Conservation (phyloP, 2,888 invertebrate genomes). For the Gymnocheta viridis region DNA sequence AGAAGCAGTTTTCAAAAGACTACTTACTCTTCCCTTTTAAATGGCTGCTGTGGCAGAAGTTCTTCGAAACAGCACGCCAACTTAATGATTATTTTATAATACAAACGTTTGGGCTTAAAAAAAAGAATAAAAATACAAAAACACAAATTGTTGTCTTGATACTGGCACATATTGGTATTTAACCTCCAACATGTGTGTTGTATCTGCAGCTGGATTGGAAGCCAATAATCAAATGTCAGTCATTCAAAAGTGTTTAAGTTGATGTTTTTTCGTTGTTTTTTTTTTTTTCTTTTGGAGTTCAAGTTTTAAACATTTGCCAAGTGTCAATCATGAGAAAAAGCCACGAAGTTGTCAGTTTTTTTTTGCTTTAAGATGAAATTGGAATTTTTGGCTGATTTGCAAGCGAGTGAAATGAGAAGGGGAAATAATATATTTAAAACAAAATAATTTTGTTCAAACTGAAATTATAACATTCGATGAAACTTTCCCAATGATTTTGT, state of each 20-base stretch:
- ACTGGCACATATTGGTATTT: conserved; percentile 42
- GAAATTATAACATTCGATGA: neutral
- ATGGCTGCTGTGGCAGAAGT: conserved; percentile 70
- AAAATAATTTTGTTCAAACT: neutral
- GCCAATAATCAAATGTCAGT: conserved; percentile 82
- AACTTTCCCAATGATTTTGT: too few species aligned
- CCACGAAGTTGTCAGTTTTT: conserved; percentile 31
- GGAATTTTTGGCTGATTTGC: conserved; percentile 22
- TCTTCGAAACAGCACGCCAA: conserved; percentile 61
- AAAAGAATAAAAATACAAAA: neutral
- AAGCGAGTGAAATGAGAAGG: neutral
- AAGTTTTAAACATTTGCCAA: conserved; percentile 69
- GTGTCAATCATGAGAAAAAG: conserved; percentile 50
- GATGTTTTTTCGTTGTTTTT: conserved; percentile 53
- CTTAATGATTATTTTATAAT: conserved; percentile 53
- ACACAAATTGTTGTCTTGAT: conserved; percentile 30
- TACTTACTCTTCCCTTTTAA: conserved; percentile 21
- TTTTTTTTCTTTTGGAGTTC: conserved; percentile 71
- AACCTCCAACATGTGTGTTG: conserved; percentile 58
- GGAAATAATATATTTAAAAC: neutral
- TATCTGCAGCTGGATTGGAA: conserved; percentile 77
- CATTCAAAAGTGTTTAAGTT: conserved; percentile 61
- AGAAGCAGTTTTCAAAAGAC: conserved; percentile 50
- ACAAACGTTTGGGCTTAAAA: conserved; percentile 2
- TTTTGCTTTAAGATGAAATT: conserved; percentile 18